Evolutionary conservation across 2,888 invertebrate genomes (phyloP), one percentile per base, ranked within the genome.

Genomic region (Limnephilus auricula): DNA sequence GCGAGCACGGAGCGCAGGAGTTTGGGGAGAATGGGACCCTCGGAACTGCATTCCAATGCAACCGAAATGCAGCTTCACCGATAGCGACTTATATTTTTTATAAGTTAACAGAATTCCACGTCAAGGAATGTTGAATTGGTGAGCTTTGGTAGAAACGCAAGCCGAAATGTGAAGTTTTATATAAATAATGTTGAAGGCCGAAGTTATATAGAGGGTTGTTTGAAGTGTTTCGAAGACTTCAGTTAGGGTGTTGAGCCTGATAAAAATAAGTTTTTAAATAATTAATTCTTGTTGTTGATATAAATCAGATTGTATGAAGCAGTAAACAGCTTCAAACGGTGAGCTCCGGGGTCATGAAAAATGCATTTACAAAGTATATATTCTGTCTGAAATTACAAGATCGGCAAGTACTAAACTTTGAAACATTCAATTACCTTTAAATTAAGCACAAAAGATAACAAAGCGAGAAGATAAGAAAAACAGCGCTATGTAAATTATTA

Each of bases 11-110:
- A 18, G 5, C 50, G 50, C 65, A 65, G 65, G 6, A 65, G 65
- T n/a, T 65, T 25, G 65, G 65, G 65, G 65, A 65, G n/a, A n/a
- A 65, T 0, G 6, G n/a, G 65, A 25, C 50, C 45, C 50, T 50
- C 34, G 9, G 31, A 34, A 83, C 83, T 83, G 83, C 83, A 83
- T 83, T 83, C 83, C 83, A n/a, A 31, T 83, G 83, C 83, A 83
- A 37, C 83, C 83, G n/a, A 83, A 83, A 83, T 83, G 83, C 83
- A 83, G 37, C 65, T 65, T n/a, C 2, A 65, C 65, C 65, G 65
- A 65, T n/a, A 65, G n/a, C 13, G 45, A 50, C 45, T 50, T 50
- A 50, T 50, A 50, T n/a, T 65, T 65, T 65, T 25, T 65, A 1
- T n/a, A n/a, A n/a, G 25, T 65, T 65, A 25, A 65, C 65, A 9